These are phyloP conservation scores for Zelostemma sp. DNA, from an alignment of 1,140 invertebrate genomes.

Conservation along the genomic window DNA sequence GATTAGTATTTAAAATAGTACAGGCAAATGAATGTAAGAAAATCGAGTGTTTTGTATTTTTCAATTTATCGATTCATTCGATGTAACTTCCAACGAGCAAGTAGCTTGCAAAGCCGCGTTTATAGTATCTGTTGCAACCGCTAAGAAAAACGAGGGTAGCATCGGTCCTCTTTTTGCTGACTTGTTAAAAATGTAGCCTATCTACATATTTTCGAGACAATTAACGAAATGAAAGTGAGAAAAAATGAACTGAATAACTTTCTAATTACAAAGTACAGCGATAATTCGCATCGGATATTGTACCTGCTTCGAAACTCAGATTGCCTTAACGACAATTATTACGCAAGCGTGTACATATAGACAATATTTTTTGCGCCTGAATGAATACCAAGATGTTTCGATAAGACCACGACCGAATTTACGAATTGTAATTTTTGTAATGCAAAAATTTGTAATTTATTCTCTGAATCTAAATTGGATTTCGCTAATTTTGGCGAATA, in stretches of 20 bases:
- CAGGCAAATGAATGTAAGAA: neutral
- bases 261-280: neutral
- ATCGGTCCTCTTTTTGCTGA: no score
- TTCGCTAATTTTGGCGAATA: conserved; percentile 4
- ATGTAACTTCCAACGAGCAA: no score
- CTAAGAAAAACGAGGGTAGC: no score
- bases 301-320: conserved; percentile 67
- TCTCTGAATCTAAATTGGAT: conserved; percentile 2
- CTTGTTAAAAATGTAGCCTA: no score
- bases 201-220: conserved; percentile 28
- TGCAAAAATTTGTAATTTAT: conserved; percentile 21
- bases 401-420: neutral
- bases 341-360: conserved; percentile 60
- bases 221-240: neutral
- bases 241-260: neutral
- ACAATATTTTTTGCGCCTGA: conserved; percentile 65
- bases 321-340: conserved; percentile 68
- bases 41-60: neutral
- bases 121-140: no score
- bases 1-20: conserved; percentile 6
- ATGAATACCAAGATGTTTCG: conserved; percentile 3
- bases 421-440: no score
- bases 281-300: conserved; percentile 47
- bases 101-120: no score
- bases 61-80: no score